Evolutionary conservation across 1,140 invertebrate species (phyloP).

Genomic region (Zaprionus gabonicus): DNA sequence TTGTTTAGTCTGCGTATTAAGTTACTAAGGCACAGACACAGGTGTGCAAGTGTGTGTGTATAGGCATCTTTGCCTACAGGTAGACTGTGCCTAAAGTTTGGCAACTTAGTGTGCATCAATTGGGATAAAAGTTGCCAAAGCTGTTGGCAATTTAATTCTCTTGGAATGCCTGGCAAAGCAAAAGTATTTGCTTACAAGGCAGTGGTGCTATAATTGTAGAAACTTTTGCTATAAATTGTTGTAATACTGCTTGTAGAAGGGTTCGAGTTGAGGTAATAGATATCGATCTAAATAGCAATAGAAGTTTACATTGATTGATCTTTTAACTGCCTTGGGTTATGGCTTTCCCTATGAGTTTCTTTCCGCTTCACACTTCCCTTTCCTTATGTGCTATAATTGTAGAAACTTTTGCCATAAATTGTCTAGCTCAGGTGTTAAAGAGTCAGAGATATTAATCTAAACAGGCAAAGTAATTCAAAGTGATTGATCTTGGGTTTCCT

Average conservation of each 20-base stretch:
- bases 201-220: slow-evolving; percentile 8
- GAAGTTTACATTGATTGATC: neutral
- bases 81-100: slow-evolving; percentile 42
- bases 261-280: neutral
- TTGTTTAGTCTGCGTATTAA: slow-evolving; percentile 19
- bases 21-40: slow-evolving; percentile 2
- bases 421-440: neutral
- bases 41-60: slow-evolving; percentile 1
- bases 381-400: slow-evolving; percentile 1
- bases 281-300: neutral
- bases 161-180: slow-evolving; percentile 1
- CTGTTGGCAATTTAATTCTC: slow-evolving; percentile 6
- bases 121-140: slow-evolving; percentile 23
- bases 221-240: slow-evolving; percentile 1
- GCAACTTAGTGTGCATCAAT: slow-evolving; percentile 54
- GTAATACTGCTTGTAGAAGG: neutral
- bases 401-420: neutral
- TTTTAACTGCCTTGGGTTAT: neutral
- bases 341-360: no score
- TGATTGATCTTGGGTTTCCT: neutral
- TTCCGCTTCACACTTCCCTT: no score
- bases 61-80: slow-evolving; percentile 33
- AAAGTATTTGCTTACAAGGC: slow-evolving; percentile 3
- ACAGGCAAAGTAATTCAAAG: neutral
- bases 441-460: neutral